Conservation (phyloP, 2,797 vertebrate species). For the Lophius americanus region DNA sequence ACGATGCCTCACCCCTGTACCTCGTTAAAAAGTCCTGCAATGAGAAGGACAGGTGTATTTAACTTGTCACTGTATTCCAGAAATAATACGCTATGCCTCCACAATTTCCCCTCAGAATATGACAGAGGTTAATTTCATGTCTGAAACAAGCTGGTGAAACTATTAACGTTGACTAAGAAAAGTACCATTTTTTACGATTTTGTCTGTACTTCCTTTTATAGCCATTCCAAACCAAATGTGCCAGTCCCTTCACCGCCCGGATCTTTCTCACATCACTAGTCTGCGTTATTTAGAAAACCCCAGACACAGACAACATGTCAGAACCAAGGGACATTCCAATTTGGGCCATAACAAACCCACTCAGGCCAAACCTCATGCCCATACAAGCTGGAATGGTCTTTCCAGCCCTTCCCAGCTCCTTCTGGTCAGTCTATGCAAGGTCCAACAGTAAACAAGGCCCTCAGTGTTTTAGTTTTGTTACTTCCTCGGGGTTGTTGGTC, state of each 20-base stretch:
- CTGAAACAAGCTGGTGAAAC: constrained; percentile 2
- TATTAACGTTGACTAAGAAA: background rate
- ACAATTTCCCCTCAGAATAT: background rate
- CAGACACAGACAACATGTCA: constrained; percentile 15
- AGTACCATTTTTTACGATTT: background rate
- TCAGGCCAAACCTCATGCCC: constrained; percentile 37
- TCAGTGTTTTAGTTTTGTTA: constrained; percentile 11
- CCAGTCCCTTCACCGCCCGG: constrained; percentile 3
- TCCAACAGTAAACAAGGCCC: constrained; percentile 23
- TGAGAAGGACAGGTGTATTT: no score
- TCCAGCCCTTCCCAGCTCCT: constrained; percentile 26
- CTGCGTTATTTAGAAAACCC: constrained; percentile 21
- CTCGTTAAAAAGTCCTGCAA: no score
- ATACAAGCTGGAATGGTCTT: constrained; percentile 45
- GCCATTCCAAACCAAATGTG: constrained; percentile 10
- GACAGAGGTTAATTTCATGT: background rate
- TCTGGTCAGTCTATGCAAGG: constrained; percentile 30
- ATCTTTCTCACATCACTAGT: constrained; percentile 43
- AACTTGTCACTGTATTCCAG: no score
- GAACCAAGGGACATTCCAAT: constrained; percentile 32
- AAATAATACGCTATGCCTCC: no score
- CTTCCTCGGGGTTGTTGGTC: constrained; percentile 17
- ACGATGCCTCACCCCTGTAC: no score
- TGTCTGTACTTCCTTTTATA: constrained; percentile 7
- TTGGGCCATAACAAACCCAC: constrained; percentile 40